Conservation (phyloP, 2,797 vertebrate species). For the Microhierax caerulescens region DNA sequence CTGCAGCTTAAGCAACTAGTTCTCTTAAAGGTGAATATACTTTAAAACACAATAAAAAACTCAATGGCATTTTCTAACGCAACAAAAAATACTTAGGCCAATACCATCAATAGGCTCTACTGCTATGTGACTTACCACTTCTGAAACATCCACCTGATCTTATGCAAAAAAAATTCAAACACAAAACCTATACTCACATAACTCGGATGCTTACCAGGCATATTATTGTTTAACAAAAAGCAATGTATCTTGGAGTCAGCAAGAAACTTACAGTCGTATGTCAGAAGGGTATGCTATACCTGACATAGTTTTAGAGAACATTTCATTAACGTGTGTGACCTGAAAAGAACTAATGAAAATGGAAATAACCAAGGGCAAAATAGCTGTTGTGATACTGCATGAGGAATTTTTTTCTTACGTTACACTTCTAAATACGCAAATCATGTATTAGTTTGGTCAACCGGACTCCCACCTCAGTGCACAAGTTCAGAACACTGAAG, state of each 20-base stretch:
- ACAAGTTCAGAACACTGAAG: neutral
- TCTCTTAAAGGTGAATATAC: conserved; percentile 23
- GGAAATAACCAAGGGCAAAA: neutral
- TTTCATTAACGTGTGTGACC: neutral
- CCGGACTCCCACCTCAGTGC: neutral
- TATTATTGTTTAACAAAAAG: neutral
- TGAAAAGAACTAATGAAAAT: neutral
- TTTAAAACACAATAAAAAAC: neutral
- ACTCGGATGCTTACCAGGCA: neutral
- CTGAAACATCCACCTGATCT: neutral
- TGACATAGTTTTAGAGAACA: neutral
- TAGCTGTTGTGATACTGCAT: neutral
- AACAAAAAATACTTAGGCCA: neutral
- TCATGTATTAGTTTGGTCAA: neutral
- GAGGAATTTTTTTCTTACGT: neutral
- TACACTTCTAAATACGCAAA: neutral
- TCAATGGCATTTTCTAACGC: neutral
- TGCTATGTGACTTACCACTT: neutral
- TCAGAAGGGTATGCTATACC: neutral
- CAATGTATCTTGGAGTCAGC: neutral
- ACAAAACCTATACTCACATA: neutral
- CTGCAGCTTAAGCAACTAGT: conserved; percentile 10
- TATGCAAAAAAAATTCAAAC: neutral
- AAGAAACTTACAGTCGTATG: rapidly evolving
- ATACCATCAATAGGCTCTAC: neutral